phyloP scores from a whole-genome alignment of 1,140 invertebrate genomes.

The Pomacea maculata region DNA sequence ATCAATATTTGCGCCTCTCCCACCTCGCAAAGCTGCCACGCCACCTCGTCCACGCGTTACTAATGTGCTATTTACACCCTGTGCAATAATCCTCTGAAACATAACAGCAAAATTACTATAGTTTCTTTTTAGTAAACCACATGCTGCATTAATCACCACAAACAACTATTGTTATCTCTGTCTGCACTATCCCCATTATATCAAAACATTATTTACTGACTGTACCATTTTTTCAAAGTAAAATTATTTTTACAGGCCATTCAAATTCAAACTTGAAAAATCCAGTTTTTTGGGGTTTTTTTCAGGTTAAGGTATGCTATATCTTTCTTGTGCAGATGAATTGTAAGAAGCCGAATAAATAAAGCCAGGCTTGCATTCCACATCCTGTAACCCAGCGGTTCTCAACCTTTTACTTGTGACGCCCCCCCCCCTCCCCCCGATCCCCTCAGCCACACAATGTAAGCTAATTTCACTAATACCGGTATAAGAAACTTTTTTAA shows the following conservation, averaged over 20 bases:
- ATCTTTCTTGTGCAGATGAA: too few relatives aligned
- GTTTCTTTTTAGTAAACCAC: neutral
- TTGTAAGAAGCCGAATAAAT: too few relatives aligned
- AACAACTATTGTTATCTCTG: neutral
- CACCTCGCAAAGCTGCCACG: constrained; percentile 46
- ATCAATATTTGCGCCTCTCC: constrained; percentile 51
- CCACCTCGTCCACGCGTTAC: constrained; percentile 66
- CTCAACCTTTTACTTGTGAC: too few relatives aligned
- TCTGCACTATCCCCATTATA: neutral
- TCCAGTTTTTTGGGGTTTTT: neutral
- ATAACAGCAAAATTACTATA: constrained; percentile 3
- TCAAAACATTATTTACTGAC: neutral
- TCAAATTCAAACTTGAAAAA: neutral
- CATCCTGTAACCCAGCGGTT: too few relatives aligned
- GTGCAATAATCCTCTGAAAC: constrained; percentile 71
- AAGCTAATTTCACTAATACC: too few relatives aligned
- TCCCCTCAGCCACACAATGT: too few relatives aligned
- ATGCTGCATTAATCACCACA: neutral
- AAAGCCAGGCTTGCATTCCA: too few relatives aligned
- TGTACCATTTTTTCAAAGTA: neutral
- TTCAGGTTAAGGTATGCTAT: neutral
- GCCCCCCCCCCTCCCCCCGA: too few relatives aligned
- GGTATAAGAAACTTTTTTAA: too few relatives aligned
- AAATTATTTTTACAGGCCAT: neutral
- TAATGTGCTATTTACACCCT: constrained; percentile 71